Evolutionary conservation across 1,140 invertebrate species (phyloP), one percentile per base, ranked within the genome.

Genomic region (Trichonephila clavata): DNA sequence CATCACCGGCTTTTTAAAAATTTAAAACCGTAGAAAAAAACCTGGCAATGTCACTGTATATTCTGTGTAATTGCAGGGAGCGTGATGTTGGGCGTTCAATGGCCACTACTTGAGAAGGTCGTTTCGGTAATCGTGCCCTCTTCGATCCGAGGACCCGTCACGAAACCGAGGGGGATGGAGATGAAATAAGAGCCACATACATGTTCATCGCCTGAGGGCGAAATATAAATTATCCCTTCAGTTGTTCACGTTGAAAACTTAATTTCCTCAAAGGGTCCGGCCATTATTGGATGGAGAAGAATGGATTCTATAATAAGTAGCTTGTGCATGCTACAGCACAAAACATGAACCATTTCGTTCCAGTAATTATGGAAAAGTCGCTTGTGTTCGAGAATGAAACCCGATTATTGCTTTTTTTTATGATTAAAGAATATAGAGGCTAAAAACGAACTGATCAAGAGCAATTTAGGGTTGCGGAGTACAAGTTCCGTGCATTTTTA

Each of bases 211-310:
- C 43, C 43, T 10, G 8, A 24, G 16, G 71, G 27, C 7, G 21
- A 8, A 24, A 57, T 50, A 84, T 57, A 84, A 57, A 84, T 84
- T 57, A 50, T 59, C 43, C 57, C 57, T 8, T 8, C n/a, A 59
- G 21, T 57, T 84, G 81, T 57, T 57, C 57, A 50, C n/a, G 81
- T 84, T 84, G 81, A 84, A 84, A 84, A 59, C 81, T 84, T 84
- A 84, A 84, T 84, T 84, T 24, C 43, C n/a, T 57, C 81, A 50
- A 57, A 50, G 57, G 8, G n/a, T 77, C 71, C 71, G 27, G 24
- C 27, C 18, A 14, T 77, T 13, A 39, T 77, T 77, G n/a, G 60
- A 61, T n/a, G 65, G 21, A 27, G 65, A 27, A 27, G 65, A 32
- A 77, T 13, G 27, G 27, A 4, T 20, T 77, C 50, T 13, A 39